Conservation (phyloP, 2,797 vertebrate genomes). For the Limosa lapponica region DNA sequence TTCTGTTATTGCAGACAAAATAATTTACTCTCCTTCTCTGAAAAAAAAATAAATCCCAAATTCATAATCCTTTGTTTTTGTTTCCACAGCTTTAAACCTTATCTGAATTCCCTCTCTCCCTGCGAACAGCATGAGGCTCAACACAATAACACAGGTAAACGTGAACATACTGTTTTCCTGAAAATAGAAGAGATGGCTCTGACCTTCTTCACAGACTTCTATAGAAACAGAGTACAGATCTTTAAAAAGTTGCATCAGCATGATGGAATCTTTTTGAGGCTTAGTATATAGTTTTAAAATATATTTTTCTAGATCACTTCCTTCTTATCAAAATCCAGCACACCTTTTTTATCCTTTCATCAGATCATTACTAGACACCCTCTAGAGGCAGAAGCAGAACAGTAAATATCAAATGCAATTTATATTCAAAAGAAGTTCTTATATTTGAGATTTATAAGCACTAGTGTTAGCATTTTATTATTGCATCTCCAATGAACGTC, state of each 20-base stretch:
- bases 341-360: neutral
- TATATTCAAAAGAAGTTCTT: neutral
- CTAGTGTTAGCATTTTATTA: neutral
- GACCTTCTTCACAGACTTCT: neutral
- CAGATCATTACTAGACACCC: neutral
- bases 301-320: neutral
- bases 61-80: neutral
- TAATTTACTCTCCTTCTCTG: neutral
- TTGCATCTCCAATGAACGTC: neutral
- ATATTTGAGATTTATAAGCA: neutral
- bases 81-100: neutral
- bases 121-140: neutral
- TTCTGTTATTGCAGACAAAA: neutral
- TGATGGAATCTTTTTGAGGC: neutral
- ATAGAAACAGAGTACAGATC: neutral
- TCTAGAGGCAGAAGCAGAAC: constrained; percentile 1
- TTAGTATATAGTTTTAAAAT: neutral
- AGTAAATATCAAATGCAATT: neutral
- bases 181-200: neutral
- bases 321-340: neutral
- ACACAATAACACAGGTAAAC: neutral
- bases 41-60: neutral
- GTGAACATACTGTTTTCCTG: neutral
- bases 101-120: neutral
- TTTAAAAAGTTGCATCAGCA: neutral